A percentile compares a stretch with the other conserved stretches of the same genome.
phyloP scores from a whole-genome alignment of 1,140 invertebrate genomes.

The Luehdorfia chinensis region DNA sequence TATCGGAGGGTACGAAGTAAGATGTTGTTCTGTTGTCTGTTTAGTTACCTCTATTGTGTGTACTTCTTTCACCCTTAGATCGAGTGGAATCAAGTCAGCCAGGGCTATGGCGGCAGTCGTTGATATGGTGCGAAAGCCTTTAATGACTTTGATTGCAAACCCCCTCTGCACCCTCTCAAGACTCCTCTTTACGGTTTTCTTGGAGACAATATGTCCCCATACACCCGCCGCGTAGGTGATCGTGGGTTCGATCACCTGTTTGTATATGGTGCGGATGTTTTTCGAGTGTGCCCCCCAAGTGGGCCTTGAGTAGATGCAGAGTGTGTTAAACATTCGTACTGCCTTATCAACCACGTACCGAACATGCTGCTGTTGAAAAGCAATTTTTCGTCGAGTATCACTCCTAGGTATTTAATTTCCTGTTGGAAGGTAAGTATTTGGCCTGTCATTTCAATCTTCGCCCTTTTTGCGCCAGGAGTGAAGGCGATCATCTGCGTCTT shows the following conservation, averaged over 20 bases:
- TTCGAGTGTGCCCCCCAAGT: conserved; percentile 25
- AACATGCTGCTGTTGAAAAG: conserved; percentile 18
- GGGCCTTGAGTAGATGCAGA: conserved; percentile 11
- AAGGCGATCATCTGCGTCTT: not conserved
- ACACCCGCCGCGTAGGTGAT: conserved; percentile 22
- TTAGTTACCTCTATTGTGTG: conserved; percentile 5
- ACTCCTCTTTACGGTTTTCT: not conserved
- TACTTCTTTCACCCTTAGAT: conserved; percentile 15
- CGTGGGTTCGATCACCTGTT: conserved; percentile 21
- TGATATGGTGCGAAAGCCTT: too few relatives aligned
- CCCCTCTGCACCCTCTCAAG: not conserved
- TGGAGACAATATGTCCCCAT: conserved; percentile 6
- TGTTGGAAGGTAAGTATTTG: not conserved
- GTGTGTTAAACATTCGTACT: too few relatives aligned
- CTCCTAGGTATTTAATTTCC: too few relatives aligned
- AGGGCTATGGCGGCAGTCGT: conserved; percentile 6
- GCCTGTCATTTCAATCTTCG: not conserved
- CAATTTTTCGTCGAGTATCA: too few relatives aligned
- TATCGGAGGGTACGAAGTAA: too few relatives aligned
- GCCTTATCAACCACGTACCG: conserved; percentile 13
- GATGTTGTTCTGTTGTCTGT: too few relatives aligned
- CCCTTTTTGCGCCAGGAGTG: not conserved
- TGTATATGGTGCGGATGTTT: conserved; percentile 20
- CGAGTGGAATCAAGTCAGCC: conserved; percentile 13
- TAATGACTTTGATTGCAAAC: conserved; percentile 13